These are phyloP conservation scores for Chelonia mydas DNA, from an alignment of 2,797 vertebrate genomes.

Conservation along the genomic window DNA sequence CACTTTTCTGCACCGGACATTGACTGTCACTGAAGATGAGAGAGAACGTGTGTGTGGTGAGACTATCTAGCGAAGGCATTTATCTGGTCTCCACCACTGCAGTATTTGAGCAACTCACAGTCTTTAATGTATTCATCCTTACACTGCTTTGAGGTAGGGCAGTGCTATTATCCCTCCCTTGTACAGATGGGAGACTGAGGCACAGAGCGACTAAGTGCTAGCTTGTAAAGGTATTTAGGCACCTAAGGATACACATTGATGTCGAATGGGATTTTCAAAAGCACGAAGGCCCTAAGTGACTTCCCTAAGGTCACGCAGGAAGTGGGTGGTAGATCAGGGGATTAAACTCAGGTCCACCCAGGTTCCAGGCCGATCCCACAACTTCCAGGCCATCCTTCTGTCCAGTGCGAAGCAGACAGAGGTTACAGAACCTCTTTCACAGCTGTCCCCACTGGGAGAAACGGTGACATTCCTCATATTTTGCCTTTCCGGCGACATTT, in stretches of 20 bases:
- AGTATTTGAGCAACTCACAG: background rate
- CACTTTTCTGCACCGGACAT: background rate
- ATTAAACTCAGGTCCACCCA: background rate
- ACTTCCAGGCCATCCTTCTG: background rate
- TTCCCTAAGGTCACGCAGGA: background rate
- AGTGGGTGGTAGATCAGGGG: constrained; percentile 15
- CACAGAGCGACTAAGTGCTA: background rate
- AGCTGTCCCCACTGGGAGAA: background rate
- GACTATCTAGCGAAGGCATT: background rate
- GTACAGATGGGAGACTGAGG: background rate
- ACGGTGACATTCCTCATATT: background rate
- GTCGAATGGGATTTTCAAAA: background rate
- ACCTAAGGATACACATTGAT: background rate
- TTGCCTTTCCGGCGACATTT: background rate
- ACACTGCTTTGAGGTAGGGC: background rate
- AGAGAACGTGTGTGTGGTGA: background rate
- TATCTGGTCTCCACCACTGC: background rate
- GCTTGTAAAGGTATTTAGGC: background rate
- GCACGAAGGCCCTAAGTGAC: background rate
- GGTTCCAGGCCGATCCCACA: background rate
- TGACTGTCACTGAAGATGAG: background rate
- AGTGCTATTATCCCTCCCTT: background rate
- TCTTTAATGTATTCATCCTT: background rate
- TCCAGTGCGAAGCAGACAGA: background rate
- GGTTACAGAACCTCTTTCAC: background rate